Conservation (phyloP, 2,888 invertebrate species). For the Heliconius aoede region DNA sequence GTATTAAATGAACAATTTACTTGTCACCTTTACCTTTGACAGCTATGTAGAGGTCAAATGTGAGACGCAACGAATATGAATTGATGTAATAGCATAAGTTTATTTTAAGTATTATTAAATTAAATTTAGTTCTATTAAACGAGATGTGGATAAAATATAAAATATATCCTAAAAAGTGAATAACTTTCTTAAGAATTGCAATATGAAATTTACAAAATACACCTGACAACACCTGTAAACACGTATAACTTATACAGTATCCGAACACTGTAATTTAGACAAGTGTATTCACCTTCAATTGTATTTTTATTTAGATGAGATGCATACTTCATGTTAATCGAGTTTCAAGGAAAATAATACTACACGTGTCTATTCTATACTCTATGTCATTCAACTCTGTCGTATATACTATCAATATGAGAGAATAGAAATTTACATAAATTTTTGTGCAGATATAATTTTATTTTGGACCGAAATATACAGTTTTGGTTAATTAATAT, state of each 20-base stretch:
- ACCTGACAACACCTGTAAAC: constrained; percentile 36
- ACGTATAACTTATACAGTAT: constrained; percentile 43
- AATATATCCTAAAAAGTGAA: not conserved
- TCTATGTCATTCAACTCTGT: constrained; percentile 52
- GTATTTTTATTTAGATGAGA: constrained; percentile 58
- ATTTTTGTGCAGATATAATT: not conserved
- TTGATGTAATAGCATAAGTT: not conserved
- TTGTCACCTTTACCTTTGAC: not conserved
- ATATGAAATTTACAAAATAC: constrained; percentile 24
- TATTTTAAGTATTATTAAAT: not conserved
- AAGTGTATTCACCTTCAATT: constrained; percentile 53
- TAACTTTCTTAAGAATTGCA: constrained; percentile 8
- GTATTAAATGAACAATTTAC: not conserved
- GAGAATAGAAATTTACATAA: constrained; percentile 8
- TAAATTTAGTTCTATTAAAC: not conserved
- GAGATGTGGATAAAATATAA: not conserved
- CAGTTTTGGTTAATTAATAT: not conserved
- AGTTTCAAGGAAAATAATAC: constrained; percentile 48
- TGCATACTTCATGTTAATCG: constrained; percentile 54
- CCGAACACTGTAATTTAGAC: constrained; percentile 46
- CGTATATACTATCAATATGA: constrained; percentile 19
- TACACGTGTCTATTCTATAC: constrained; percentile 51
- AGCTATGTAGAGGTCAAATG: constrained; percentile 4
- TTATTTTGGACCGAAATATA: not conserved
- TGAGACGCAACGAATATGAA: not conserved